These are phyloP conservation scores for Pogoniulus pusillus DNA, from an alignment of 2,797 vertebrate species.

Conservation along the genomic window DNA sequence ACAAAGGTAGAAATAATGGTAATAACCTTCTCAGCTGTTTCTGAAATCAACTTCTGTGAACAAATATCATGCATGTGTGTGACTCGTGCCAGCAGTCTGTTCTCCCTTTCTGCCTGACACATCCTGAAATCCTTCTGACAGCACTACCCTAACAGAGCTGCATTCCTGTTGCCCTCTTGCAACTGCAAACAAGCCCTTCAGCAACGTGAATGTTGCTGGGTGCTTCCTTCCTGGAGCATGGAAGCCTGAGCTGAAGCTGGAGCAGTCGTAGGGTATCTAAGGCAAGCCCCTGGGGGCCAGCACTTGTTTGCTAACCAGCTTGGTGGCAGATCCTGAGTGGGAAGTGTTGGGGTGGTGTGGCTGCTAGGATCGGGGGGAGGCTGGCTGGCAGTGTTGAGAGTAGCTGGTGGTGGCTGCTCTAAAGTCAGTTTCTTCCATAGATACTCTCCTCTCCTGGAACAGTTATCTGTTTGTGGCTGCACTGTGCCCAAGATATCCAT, in stretches of 20 bases:
- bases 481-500: background rate
- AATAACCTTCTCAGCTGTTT: constrained; percentile 47
- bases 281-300: accelerated
- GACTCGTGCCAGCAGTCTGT: background rate
- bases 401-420: background rate
- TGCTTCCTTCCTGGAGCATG: background rate
- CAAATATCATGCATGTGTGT: background rate
- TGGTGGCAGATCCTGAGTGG: background rate
- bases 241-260: background rate
- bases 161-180: background rate
- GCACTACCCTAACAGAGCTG: background rate
- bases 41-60: constrained; percentile 25
- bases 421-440: background rate
- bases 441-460: background rate
- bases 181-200: background rate
- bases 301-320: too few relatives aligned
- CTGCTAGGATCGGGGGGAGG: background rate
- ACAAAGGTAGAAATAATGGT: constrained; percentile 50
- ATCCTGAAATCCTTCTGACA: background rate
- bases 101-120: background rate
- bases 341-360: background rate
- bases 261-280: background rate
- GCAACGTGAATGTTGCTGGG: background rate
- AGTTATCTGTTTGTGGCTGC: background rate
- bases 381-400: background rate